phyloP scores from a whole-genome alignment of 2,113 vertebrate species.

The Cochlearius cochlearius region DNA sequence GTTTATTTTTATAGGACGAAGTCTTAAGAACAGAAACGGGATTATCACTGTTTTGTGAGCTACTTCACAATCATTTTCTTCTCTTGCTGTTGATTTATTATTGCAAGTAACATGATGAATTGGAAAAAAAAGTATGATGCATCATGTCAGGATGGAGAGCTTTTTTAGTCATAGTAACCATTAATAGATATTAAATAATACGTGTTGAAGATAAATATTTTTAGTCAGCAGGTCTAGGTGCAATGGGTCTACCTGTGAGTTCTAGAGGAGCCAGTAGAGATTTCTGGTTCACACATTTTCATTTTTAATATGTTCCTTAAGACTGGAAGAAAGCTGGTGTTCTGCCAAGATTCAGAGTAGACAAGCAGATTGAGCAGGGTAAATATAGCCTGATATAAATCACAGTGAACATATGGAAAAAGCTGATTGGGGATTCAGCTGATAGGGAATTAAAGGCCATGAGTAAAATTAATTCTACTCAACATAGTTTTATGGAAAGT shows the following conservation, averaged over 20 bases:
- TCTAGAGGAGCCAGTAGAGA: neutral
- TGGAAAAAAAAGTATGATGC: neutral
- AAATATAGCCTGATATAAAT: conserved; percentile 62
- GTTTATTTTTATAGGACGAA: neutral
- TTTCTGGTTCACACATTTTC: neutral
- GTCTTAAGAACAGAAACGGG: neutral
- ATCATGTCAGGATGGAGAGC: neutral
- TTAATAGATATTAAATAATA: neutral
- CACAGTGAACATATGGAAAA: conserved; percentile 55
- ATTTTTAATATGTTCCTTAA: neutral
- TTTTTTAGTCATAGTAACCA: neutral
- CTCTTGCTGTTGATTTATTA: neutral
- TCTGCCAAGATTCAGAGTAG: conserved; percentile 46
- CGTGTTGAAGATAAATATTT: neutral
- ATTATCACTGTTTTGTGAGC: neutral
- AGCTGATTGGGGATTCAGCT: conserved; percentile 46
- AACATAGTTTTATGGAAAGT: neutral
- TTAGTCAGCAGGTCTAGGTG: neutral
- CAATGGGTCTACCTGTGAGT: neutral
- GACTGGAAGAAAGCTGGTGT: conserved; percentile 9
- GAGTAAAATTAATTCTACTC: conserved; percentile 33
- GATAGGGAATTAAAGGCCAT: conserved; percentile 38
- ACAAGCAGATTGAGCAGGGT: conserved; percentile 42
- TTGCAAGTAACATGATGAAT: neutral
- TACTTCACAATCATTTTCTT: neutral